Percentiles rank a stretch among this genome's conserved stretches.
These are phyloP conservation scores for Drosophila birchii DNA, from an alignment of 2,888 invertebrate genomes.

Conservation along the genomic window DNA sequence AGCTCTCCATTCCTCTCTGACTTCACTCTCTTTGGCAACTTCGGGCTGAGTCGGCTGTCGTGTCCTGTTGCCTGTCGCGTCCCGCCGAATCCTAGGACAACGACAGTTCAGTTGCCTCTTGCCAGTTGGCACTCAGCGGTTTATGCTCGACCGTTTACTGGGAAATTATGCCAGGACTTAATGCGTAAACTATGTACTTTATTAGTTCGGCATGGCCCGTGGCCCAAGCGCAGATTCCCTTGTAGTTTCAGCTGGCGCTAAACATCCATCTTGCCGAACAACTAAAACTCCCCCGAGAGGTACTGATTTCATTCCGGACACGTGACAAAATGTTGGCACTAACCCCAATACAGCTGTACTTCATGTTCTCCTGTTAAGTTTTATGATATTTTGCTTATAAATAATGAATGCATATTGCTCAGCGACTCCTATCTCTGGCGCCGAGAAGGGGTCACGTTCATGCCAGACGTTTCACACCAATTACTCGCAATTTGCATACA, in stretches of 20 bases:
- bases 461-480: slow-evolving; percentile 78
- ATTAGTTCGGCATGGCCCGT: slow-evolving; percentile 36
- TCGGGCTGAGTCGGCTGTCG: slow-evolving; percentile 1
- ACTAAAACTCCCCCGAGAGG: slow-evolving; percentile 27
- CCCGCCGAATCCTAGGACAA: slow-evolving; percentile 44
- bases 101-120: slow-evolving; percentile 61
- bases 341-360: slow-evolving; percentile 24
- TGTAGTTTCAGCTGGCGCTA: slow-evolving; percentile 33
- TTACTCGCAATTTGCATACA: slow-evolving; percentile 77
- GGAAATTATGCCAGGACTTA: slow-evolving; percentile 62
- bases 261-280: slow-evolving; percentile 44
- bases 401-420: slow-evolving; percentile 69
- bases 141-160: slow-evolving; percentile 41
- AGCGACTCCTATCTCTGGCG: slow-evolving; percentile 8
- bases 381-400: slow-evolving; percentile 59
- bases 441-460: slow-evolving; percentile 65
- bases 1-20: slow-evolving; percentile 48
- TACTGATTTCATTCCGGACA: slow-evolving; percentile 59
- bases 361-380: slow-evolving; percentile 35
- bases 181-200: slow-evolving; percentile 69
- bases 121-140: slow-evolving; percentile 46
- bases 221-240: slow-evolving; percentile 32
- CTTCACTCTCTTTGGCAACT: not conserved
- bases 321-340: slow-evolving; percentile 54
- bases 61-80: slow-evolving; percentile 5